A percentile compares a stretch with the other conserved stretches of the same genome.
Conservation (phyloP, 2,113 vertebrate genomes). For the Ivindomyrus marchei region DNA sequence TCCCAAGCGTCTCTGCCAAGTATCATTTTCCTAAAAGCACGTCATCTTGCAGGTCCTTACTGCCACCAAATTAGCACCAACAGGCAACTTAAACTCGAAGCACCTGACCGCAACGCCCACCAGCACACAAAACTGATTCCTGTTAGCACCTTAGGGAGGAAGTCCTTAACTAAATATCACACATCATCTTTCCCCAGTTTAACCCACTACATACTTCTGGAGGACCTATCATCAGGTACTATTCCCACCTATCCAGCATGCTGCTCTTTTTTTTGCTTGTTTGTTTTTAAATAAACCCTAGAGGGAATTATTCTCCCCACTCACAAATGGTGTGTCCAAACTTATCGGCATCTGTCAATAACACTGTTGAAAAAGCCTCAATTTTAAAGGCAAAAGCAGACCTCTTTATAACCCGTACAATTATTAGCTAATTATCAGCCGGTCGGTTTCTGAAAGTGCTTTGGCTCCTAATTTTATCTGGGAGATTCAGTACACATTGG, state of each 20-base stretch:
- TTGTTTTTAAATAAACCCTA: background rate
- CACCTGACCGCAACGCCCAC: background rate
- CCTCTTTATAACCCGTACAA: background rate
- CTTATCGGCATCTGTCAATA: background rate
- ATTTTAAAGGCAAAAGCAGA: background rate
- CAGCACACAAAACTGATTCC: background rate
- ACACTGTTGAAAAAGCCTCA: background rate
- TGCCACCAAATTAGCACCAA: background rate
- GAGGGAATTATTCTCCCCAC: background rate
- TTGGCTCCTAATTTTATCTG: slow-evolving; percentile 2
- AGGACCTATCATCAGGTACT: background rate
- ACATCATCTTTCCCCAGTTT: background rate
- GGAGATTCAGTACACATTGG: slow-evolving; percentile 21
- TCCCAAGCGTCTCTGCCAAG: background rate
- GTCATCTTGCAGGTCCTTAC: background rate
- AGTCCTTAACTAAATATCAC: background rate
- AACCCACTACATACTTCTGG: background rate
- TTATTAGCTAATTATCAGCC: background rate
- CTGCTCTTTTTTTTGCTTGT: background rate
- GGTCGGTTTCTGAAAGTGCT: background rate
- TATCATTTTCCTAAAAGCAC: background rate
- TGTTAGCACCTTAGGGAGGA: background rate
- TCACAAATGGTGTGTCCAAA: background rate
- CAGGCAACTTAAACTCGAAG: background rate
- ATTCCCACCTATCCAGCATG: background rate